phyloP scores from a whole-genome alignment of 2,113 vertebrate species.

The Protobothrops mucrosquamatus region DNA sequence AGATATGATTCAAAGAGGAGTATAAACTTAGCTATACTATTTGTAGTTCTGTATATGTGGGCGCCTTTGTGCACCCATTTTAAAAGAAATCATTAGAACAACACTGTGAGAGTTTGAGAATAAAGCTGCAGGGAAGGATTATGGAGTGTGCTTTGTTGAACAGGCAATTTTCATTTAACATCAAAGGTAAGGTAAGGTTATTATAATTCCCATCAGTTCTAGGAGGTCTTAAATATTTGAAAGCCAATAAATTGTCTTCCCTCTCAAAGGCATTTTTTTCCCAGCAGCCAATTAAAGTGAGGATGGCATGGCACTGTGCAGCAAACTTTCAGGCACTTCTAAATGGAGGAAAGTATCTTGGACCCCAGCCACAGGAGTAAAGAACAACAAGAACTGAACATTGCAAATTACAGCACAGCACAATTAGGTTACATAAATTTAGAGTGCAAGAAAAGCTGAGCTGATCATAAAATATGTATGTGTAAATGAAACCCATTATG shows the following conservation, averaged over 20 bases:
- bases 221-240: constrained; percentile 43
- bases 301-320: constrained; percentile 1
- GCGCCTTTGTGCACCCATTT: neutral
- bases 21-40: accelerated
- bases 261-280: constrained; percentile 24
- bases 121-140: neutral
- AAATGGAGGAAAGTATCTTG: neutral
- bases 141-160: constrained; percentile 3
- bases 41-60: neutral
- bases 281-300: constrained; percentile 26
- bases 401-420: constrained; percentile 26
- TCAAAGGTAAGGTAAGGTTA: constrained; percentile 35
- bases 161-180: constrained; percentile 7
- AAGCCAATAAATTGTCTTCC: constrained; percentile 31
- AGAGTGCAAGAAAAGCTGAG: neutral
- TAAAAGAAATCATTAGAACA: constrained; percentile 20
- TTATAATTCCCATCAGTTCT: constrained; percentile 24
- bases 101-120: constrained; percentile 10
- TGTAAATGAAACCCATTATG: constrained; percentile 32
- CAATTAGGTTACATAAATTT: constrained; percentile 47
- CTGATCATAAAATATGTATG: constrained; percentile 2
- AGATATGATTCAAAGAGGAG: neutral
- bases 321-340: neutral
- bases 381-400: constrained; percentile 25
- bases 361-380: neutral